Evolutionary conservation across 2,888 invertebrate species (phyloP).

Genomic region (Melipona beecheii): DNA sequence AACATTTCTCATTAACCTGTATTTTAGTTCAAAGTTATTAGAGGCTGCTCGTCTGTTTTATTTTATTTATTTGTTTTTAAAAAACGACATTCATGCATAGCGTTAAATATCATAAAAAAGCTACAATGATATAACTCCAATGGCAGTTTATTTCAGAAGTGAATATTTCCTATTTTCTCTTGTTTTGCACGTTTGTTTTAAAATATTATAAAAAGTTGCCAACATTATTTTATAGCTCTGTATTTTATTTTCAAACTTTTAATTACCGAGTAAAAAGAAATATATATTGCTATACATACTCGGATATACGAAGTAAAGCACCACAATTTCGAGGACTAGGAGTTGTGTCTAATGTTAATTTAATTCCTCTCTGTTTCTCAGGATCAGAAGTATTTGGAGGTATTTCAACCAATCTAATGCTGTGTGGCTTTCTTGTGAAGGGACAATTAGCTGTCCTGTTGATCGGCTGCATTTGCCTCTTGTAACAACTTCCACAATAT

Average conservation of each 20-base stretch:
- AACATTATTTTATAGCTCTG: neutral
- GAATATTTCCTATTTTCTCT: neutral
- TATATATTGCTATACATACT: slow-evolving; percentile 85
- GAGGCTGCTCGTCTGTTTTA: slow-evolving; percentile 63
- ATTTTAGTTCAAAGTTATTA: slow-evolving; percentile 82
- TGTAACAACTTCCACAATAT: slow-evolving; percentile 94
- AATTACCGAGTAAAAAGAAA: slow-evolving; percentile 15
- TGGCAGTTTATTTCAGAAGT: neutral
- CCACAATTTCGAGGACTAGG: slow-evolving; percentile 85
- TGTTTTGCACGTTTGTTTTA: slow-evolving; percentile 18
- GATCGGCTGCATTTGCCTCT: slow-evolving; percentile 88
- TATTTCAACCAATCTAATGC: slow-evolving; percentile 93
- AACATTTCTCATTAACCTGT: slow-evolving; percentile 88
- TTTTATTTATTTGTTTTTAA: slow-evolving; percentile 51
- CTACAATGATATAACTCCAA: slow-evolving; percentile 45
- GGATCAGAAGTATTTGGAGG: slow-evolving; percentile 86
- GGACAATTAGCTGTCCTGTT: slow-evolving; percentile 86
- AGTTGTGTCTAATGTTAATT: slow-evolving; percentile 86
- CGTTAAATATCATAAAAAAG: slow-evolving; percentile 62
- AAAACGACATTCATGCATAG: slow-evolving; percentile 68
- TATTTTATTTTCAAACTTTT: neutral
- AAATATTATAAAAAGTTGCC: slow-evolving; percentile 8
- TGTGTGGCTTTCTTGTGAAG: slow-evolving; percentile 88
- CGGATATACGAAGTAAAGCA: slow-evolving; percentile 88
- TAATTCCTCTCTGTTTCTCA: slow-evolving; percentile 87